Percentiles rank a stretch among this genome's conserved stretches.
phyloP scores from a whole-genome alignment of 2,888 invertebrate genomes.

The Pammene fasciana region DNA sequence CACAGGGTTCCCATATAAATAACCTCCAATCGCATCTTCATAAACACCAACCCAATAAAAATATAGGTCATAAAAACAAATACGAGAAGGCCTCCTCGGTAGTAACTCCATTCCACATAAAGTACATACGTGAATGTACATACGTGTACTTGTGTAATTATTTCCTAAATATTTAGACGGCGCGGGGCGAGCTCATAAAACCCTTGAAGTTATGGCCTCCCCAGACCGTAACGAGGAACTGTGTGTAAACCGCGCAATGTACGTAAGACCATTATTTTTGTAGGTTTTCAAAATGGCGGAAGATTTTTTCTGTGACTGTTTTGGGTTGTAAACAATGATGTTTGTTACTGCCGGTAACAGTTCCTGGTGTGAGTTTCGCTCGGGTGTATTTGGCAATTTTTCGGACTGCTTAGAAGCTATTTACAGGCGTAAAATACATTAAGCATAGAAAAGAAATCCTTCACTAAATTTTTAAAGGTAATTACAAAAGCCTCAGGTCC shows the following conservation, averaged over 20 bases:
- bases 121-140: slow-evolving; percentile 45
- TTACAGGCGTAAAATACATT: no score
- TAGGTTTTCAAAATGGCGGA: slow-evolving; percentile 28
- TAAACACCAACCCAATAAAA: slow-evolving; percentile 15
- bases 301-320: slow-evolving; percentile 7
- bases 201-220: slow-evolving; percentile 61
- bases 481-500: no score
- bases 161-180: slow-evolving; percentile 70
- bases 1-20: slow-evolving; percentile 9
- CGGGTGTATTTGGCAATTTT: no score
- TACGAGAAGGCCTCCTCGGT: slow-evolving; percentile 26
- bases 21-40: slow-evolving; percentile 5
- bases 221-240: slow-evolving; percentile 52
- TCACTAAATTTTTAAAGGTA: no score
- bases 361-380: no score
- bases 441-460: no score
- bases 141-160: slow-evolving; percentile 63
- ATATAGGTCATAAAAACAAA: slow-evolving; percentile 40
- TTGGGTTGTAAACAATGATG: not conserved
- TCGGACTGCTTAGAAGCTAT: no score
- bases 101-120: slow-evolving; percentile 30
- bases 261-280: slow-evolving; percentile 30
- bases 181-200: slow-evolving; percentile 58
- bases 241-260: slow-evolving; percentile 29
- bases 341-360: not conserved